phyloP scores from a whole-genome alignment of 2,797 vertebrate genomes.

The Poeciliopsis infans region DNA sequence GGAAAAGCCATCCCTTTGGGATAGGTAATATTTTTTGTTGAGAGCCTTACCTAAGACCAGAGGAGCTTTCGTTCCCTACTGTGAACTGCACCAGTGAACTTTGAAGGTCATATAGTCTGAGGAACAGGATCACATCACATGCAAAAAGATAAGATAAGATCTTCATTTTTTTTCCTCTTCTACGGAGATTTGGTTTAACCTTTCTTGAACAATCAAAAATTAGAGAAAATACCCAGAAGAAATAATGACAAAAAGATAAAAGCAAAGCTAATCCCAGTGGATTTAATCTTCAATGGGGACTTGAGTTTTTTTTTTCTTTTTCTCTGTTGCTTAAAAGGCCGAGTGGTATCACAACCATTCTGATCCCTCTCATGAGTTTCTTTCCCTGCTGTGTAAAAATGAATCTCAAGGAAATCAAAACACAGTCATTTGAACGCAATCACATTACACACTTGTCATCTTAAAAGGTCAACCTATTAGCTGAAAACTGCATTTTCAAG shows the following conservation, averaged over 20 bases:
- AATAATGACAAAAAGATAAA: slow-evolving; percentile 33
- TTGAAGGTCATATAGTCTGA: background rate
- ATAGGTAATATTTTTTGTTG: background rate
- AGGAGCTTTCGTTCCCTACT: background rate
- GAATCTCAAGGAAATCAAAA: slow-evolving; percentile 59
- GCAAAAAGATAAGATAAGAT: background rate
- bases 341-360: slow-evolving; percentile 49
- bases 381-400: slow-evolving; percentile 48
- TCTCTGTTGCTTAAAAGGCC: slow-evolving; percentile 55
- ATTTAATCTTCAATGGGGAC: slow-evolving; percentile 63
- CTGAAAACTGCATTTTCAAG: slow-evolving; percentile 46
- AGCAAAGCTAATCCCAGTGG: slow-evolving; percentile 54
- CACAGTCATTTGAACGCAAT: slow-evolving; percentile 45
- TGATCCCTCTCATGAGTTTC: slow-evolving; percentile 54
- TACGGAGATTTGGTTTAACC: background rate
- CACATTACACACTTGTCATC: slow-evolving; percentile 80
- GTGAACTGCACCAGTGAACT: background rate
- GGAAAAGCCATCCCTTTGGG: background rate
- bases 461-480: slow-evolving; percentile 81
- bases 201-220: slow-evolving; percentile 5
- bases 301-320: slow-evolving; percentile 41
- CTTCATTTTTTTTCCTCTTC: background rate
- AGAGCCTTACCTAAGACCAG: background rate
- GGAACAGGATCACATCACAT: background rate
- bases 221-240: background rate